Percentiles rank a stretch among this genome's conserved stretches.
phyloP scores from a whole-genome alignment of 2,797 vertebrate species.

The Chelon labrosus region DNA sequence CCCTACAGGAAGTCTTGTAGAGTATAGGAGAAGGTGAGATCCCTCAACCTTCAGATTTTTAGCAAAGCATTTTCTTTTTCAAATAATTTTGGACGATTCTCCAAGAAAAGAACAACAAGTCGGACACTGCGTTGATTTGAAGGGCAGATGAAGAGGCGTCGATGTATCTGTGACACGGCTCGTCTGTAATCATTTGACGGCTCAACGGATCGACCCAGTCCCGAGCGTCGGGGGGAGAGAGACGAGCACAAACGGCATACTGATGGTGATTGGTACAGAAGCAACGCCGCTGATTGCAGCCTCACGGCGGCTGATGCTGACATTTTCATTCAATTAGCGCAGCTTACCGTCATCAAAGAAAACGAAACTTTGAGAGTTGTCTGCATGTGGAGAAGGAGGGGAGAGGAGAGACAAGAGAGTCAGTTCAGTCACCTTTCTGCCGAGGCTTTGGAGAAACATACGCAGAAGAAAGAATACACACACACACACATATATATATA shows the following conservation, averaged over 20 bases:
- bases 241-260: constrained; percentile 66
- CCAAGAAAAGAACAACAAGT: constrained; percentile 38
- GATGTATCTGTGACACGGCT: constrained; percentile 57
- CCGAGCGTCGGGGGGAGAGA: constrained; percentile 40
- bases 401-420: constrained; percentile 59
- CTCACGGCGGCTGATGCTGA: constrained; percentile 68
- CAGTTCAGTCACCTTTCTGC: constrained; percentile 62
- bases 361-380: constrained; percentile 87
- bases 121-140: constrained; percentile 56
- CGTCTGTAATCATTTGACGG: constrained; percentile 73
- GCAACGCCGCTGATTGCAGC: constrained; percentile 73
- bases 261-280: constrained; percentile 78
- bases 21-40: too few species aligned
- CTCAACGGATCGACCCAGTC: constrained; percentile 79
- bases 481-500: constrained; percentile 15
- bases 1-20: too few species aligned
- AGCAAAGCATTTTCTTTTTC: too few species aligned
- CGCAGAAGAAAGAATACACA: background rate
- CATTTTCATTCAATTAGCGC: constrained; percentile 80
- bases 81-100: too few species aligned
- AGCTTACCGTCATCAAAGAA: constrained; percentile 89
- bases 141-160: constrained; percentile 55
- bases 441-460: constrained; percentile 15
- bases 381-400: constrained; percentile 74
- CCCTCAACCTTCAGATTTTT: too few species aligned